Evolutionary conservation across 2,888 invertebrate species (phyloP), one percentile per base, ranked within the genome.

Genomic region (Tenthredo distinguenda): DNA sequence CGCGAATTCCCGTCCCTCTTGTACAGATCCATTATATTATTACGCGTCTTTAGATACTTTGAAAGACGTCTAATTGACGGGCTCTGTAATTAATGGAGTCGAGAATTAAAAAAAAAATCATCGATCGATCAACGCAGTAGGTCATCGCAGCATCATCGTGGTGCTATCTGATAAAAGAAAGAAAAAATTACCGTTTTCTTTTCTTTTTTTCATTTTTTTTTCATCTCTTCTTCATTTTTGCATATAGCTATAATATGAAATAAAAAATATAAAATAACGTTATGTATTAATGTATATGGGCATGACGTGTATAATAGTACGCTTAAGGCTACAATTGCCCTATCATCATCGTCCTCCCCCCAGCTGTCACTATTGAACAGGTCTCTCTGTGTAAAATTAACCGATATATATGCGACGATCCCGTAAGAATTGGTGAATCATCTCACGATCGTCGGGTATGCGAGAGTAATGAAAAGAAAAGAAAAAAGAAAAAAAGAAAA

Each of bases 401-500:
- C 62, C n/a, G 58, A 18, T 15, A 50, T 58, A n/a, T 15, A 50
- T 58, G 10, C 58, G 58, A 58, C 7, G 58, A 58, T 58, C 58
- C 62, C 62, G 62, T 62, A 62, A 62, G 62, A 62, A 62, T 12
- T 26, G 10, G 62, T 62, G 62, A 62, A 62, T 62, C 62, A 62
- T 62, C 10, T 62, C 26, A 55, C 62, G 62, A 55, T n/a, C 62
- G 26, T 26, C 12, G 26, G 26, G 62, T 62, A 62, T 26, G 62
- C 10, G 62, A 62, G 26, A 26, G 62, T 26, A 12, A 62, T 26
- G 9, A 62, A 26, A 62, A 26, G 26, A 12, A 4, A 62, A 2
- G 12, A 62, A 62, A 26, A 10, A 26, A 62, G 12, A 62, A 62
- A 50, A 50, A 50, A 50, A 50, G 10, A 10, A 43, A 43, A 10